Evolutionary conservation across 2,888 invertebrate species (phyloP), one percentile per base, ranked within the genome.

Genomic region (Calameuta pallipes): DNA sequence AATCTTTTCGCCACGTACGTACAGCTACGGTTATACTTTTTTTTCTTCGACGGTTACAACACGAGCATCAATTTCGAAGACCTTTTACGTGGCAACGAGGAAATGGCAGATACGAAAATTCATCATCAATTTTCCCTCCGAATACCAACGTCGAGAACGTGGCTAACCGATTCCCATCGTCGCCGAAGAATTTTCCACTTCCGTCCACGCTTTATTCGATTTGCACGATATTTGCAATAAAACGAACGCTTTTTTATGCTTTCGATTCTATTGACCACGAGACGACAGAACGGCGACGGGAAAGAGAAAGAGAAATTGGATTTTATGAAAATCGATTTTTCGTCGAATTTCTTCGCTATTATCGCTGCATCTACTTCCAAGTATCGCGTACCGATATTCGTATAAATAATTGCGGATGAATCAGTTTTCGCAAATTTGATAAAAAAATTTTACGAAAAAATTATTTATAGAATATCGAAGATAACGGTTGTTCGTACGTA

Each of bases 101-200:
- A 88, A 88, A 88, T 87, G 88, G 88, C 87, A 85, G 86, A 85
- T 83, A 84, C 85, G 85, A 85, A 85, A 87, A 81, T 81, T 82
- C 83, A 83, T 15, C 41, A 41, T 41, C 41, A 15, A 6, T 41
- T 6, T 15, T 41, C 1, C 15, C 6, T 41, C 0, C 41, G 15
- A 41, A 41, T 15, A 41, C 4, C 15, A 41, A 41, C 1, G 1
- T 41, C 41, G 15, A 41, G 15, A 6, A 41, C 15, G 41, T 15
- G 15, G 41, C 15, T 41, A 41, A 41, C 15, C 4, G 15, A 4
- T 13, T 41, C 41, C 6, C 4, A 15, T 41, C 41, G 41, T 41
- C 41, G 15, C 13, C 15, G 15, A 15, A 15, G 41, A 41, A 41
- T 41, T 41, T 41, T 41, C 13, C 41, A 41, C 41, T 15, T 15